Percentiles rank a stretch among this genome's conserved stretches.
Evolutionary conservation across 2,888 invertebrate species (phyloP).

Genomic region (Drosophila merina): DNA sequence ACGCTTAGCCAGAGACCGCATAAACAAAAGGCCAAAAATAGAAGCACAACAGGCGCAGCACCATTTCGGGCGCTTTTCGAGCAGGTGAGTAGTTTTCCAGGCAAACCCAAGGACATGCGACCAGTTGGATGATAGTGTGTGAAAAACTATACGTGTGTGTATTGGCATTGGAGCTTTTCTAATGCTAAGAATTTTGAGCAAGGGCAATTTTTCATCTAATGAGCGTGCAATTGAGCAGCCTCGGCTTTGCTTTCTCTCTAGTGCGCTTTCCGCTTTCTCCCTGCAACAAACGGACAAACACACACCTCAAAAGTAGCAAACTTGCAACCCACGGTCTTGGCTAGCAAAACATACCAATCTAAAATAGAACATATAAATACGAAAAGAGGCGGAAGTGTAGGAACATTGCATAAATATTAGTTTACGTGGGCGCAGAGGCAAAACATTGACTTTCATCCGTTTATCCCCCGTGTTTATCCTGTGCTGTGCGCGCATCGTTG

Average conservation of each 20-base stretch:
- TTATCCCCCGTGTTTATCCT: constrained; percentile 28
- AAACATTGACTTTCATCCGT: constrained; percentile 62
- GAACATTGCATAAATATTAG: constrained; percentile 61
- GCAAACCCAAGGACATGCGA: constrained; percentile 62
- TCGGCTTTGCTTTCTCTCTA: constrained; percentile 72
- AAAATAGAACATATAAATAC: constrained; percentile 60
- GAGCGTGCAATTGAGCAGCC: constrained; percentile 54
- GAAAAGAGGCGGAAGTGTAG: constrained; percentile 66
- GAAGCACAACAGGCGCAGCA: constrained; percentile 50
- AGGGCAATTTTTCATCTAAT: constrained; percentile 31
- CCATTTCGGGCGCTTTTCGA: constrained; percentile 39
- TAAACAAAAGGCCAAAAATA: constrained; percentile 77
- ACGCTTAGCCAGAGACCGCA: constrained; percentile 43
- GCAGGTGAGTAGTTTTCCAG: constrained; percentile 67
- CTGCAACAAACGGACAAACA: constrained; percentile 14
- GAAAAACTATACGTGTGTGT: constrained; percentile 14
- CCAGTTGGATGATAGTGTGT: constrained; percentile 12
- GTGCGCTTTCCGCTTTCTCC: constrained; percentile 66
- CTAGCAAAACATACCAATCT: constrained; percentile 19
- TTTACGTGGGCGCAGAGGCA: constrained; percentile 35
- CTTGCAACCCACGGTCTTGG: neutral
- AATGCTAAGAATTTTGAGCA: constrained; percentile 33
- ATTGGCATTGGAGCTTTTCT: constrained; percentile 37
- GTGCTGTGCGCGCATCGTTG: constrained; percentile 13
- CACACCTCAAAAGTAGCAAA: constrained; percentile 7